These are phyloP conservation scores for Apamea epomidion DNA, from an alignment of 2,888 invertebrate species.

Conservation along the genomic window DNA sequence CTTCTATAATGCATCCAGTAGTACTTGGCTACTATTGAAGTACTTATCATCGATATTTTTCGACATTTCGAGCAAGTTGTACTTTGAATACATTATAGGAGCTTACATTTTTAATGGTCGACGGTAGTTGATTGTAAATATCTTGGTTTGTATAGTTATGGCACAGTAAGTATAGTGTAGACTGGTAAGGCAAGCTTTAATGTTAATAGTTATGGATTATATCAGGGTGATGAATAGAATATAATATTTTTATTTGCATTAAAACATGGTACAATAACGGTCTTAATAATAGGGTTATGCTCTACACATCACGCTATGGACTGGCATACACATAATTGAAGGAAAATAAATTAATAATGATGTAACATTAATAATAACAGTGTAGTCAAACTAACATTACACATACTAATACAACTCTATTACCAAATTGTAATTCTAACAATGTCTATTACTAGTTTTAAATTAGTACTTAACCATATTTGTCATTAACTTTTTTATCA, in stretches of 20 bases:
- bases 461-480: neutral
- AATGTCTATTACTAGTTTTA: neutral
- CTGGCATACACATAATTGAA: neutral
- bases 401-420: too few species aligned
- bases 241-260: neutral
- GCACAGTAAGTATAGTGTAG: neutral
- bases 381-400: neutral
- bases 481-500: neutral
- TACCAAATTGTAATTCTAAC: neutral
- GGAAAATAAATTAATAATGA: neutral
- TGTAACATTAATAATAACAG: neutral
- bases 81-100: too few species aligned
- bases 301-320: neutral
- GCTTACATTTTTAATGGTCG: too few species aligned
- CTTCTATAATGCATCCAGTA: too few species aligned
- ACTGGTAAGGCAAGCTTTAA: neutral
- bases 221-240: neutral
- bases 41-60: too few species aligned
- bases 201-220: neutral
- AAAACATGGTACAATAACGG: neutral
- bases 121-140: too few species aligned
- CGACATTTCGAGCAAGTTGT: too few species aligned
- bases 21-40: too few species aligned
- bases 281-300: neutral
- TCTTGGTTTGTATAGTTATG: conserved; percentile 3